phyloP scores from a whole-genome alignment of 1,140 invertebrate species.

The Ceratoteleas bidentatus region DNA sequence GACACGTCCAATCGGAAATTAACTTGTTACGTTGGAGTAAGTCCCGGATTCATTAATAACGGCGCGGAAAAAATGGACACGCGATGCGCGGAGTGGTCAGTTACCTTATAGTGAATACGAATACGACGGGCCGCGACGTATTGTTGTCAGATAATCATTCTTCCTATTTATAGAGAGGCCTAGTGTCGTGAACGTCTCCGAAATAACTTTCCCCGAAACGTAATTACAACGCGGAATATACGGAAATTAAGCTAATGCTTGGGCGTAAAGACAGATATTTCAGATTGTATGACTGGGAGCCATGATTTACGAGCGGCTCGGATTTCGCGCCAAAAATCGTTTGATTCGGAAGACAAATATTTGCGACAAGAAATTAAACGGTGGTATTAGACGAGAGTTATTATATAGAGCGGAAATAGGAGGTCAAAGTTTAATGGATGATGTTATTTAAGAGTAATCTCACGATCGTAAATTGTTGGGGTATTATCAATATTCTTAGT shows the following conservation, averaged over 20 bases:
- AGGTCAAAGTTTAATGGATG: no score
- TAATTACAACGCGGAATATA: constrained; percentile 57
- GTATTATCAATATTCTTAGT: no score
- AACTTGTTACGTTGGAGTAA: constrained; percentile 46
- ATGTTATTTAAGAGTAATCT: no score
- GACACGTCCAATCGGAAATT: constrained; percentile 28
- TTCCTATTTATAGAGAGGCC: constrained; percentile 52
- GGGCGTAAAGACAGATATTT: constrained; percentile 20
- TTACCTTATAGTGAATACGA: constrained; percentile 24
- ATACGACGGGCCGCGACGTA: constrained; percentile 23
- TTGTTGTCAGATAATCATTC: constrained; percentile 59
- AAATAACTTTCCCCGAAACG: constrained; percentile 62
- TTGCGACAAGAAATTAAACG: no score
- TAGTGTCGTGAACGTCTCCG: constrained; percentile 43
- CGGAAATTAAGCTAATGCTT: constrained; percentile 55
- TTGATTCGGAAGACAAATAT: no score
- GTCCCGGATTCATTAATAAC: constrained; percentile 38
- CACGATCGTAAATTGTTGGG: no score
- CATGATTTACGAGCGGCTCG: constrained; percentile 15
- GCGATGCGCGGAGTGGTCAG: constrained; percentile 34
- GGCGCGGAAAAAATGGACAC: constrained; percentile 16
- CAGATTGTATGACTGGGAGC: constrained; percentile 4
- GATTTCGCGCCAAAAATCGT: no score
- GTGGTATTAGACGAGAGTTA: no score
- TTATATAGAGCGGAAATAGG: no score